Conservation (phyloP, 2,888 invertebrate genomes). For the Quadroppia sp. region DNA sequence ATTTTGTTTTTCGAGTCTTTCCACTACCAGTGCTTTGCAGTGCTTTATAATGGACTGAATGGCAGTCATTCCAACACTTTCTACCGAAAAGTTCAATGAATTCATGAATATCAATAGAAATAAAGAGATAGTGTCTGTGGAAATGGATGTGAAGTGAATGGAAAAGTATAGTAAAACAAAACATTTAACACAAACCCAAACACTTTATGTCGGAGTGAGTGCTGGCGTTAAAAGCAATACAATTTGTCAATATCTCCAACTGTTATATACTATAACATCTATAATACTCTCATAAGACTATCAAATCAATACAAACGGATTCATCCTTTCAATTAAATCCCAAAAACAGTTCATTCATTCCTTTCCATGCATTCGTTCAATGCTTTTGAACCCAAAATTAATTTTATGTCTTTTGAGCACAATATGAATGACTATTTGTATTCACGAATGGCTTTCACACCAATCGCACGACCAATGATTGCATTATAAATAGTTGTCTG, state of each 20-base stretch:
- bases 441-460: background rate
- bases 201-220: background rate
- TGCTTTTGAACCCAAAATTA: slow-evolving; percentile 2
- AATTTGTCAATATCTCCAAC: slow-evolving; percentile 13
- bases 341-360: slow-evolving; percentile 12
- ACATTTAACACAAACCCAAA: background rate
- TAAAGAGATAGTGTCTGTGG: background rate
- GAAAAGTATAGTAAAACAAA: background rate
- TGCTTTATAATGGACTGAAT: background rate
- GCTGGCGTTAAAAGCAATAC: slow-evolving; percentile 18
- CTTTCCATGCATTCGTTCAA: background rate
- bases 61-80: background rate
- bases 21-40: background rate
- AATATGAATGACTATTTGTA: background rate
- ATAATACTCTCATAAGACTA: background rate
- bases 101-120: slow-evolving; percentile 32
- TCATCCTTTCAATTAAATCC: slow-evolving; percentile 20
- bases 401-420: background rate
- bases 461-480: background rate
- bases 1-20: background rate
- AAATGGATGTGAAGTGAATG: background rate
- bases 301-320: slow-evolving; percentile 3
- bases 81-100: background rate
- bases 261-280: background rate
- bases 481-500: background rate